Conservation (phyloP, 2,888 invertebrate genomes). For the Alcis repandata region DNA sequence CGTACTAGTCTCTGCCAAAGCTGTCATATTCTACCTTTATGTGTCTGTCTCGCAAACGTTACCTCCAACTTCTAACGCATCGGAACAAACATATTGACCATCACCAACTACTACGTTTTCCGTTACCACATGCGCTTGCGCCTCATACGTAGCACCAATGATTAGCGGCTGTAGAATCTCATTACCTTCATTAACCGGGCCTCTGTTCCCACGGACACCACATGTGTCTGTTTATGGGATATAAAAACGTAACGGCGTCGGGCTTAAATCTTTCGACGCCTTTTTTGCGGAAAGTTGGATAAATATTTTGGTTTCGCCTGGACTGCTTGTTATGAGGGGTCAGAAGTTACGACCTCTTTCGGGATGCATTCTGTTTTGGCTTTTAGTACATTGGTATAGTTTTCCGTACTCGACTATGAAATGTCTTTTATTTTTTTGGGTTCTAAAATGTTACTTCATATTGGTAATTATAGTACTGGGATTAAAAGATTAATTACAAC, state of each 20-base stretch:
- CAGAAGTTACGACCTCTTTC: conserved; percentile 18
- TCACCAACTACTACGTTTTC: conserved; percentile 33
- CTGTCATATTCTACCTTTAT: neutral
- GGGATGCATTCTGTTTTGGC: neutral
- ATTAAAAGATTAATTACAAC: too few species aligned
- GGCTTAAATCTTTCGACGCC: conserved; percentile 72
- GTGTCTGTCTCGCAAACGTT: neutral
- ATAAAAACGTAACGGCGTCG: conserved; percentile 62
- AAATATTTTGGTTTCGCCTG: conserved; percentile 53
- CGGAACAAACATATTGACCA: conserved; percentile 44
- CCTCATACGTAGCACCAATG: conserved; percentile 51
- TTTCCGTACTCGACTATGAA: too few species aligned
- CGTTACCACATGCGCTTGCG: conserved; percentile 40
- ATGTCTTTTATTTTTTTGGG: too few species aligned
- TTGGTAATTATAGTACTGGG: neutral
- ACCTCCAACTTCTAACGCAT: neutral
- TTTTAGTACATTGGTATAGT: neutral
- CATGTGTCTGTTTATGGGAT: conserved; percentile 73
- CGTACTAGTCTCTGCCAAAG: neutral
- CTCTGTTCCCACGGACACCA: conserved; percentile 74
- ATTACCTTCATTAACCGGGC: conserved; percentile 70
- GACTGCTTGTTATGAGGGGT: conserved; percentile 15
- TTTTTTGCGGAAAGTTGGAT: conserved; percentile 59
- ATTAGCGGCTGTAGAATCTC: conserved; percentile 74
- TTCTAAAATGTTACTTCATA: too few species aligned